Base-by-base conservation (phyloP, 2,888 invertebrate species). In the Protophormia terraenovae region DNA sequence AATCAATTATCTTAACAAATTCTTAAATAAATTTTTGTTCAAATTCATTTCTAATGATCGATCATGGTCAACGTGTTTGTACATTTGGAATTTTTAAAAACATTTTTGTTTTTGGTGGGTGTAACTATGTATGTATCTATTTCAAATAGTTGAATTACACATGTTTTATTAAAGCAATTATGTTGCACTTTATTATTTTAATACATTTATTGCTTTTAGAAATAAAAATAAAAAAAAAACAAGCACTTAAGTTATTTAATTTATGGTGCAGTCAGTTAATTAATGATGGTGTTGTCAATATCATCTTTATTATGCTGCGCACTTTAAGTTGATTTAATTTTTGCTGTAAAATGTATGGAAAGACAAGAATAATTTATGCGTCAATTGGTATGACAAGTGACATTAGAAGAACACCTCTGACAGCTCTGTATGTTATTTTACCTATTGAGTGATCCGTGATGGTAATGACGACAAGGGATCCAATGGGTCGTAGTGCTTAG, bases 61-160 rank as follows among this genome's bases (percentile, higher is more conserved):
- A 67, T 58, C 72, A 80, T 24, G 81, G 81, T 67, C 75, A 75
- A 75, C 75, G 14, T 67, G 81, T 75, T 67, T n/a, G n/a, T n/a
- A n/a, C n/a, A n/a, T n/a, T n/a, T 75, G 12, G 8, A 16, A 8
- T 22, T 67, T 19, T 72, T 35, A 12, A 8, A 45, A 45, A 29
- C 22, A 67, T 32, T 38, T n/a, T 22, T 41, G n/a, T 47, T 50
- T 50, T 75, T 35, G 41, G 47, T 47, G 29, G 41, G 53, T 45
- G 55, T 53, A n/a, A n/a, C n/a, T n/a, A n/a, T n/a, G n/a, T n/a
- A n/a, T n/a, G n/a, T n/a, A n/a, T n/a, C n/a, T n/a, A 58, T 38
- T 38, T 62, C 4, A 53, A 79, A 19, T 69, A 32, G 60, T 53
- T 58, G 29, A 75, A 14, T 76, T 27, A 27, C 16, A 38, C 4